Evolutionary conservation across 2,797 vertebrate species (phyloP), one percentile per base, ranked within the genome.

Genomic region (Pogoniulus pusillus): DNA sequence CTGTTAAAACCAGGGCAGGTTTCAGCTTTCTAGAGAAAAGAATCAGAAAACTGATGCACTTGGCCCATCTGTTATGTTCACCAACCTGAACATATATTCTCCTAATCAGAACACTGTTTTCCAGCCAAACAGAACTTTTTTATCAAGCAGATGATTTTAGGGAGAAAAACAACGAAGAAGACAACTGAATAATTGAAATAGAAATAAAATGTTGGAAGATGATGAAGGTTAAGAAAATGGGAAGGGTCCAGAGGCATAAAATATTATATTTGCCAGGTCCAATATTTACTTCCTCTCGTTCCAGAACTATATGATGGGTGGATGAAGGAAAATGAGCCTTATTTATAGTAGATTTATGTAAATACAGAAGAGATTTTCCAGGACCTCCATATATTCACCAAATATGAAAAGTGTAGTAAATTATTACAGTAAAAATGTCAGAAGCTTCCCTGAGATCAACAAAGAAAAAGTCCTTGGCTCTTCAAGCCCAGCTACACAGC

Each of bases 341-440:
- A 82, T 93, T 94, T 95, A 53, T 92, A 84, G 89, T 80, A 92
- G 90, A 75, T 88, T 92, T 90, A 75, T 85, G 59, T 94, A 91
- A 94, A 93, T 74, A 93, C 37, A 88, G 74, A 76, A 77, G 62
- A 93, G 51, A 43, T 91, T 95, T 95, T 92, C 75, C 88, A 94
- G 88, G 37, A 72, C 86, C 55, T 85, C 51, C 83, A 87, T 77
- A 90, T 87, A 94, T 95, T 89, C 90, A 89, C 84, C 72, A 87
- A 92, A 91, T 91, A 92, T 65, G 86, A 94, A 87, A 95, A 85
- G 65, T 91, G 87, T 41, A 84, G 54, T 95, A 91, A 94, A 95
- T 93, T 81, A 85, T 49, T 85, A 58, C 69, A 72, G 84, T 95
- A 88, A 95, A 95, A 92, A 77, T 34, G 62, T 90, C 95, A 95